These are phyloP conservation scores for Myotis vivesi DNA, from an alignment of 2,797 vertebrate genomes.

Conservation along the genomic window DNA sequence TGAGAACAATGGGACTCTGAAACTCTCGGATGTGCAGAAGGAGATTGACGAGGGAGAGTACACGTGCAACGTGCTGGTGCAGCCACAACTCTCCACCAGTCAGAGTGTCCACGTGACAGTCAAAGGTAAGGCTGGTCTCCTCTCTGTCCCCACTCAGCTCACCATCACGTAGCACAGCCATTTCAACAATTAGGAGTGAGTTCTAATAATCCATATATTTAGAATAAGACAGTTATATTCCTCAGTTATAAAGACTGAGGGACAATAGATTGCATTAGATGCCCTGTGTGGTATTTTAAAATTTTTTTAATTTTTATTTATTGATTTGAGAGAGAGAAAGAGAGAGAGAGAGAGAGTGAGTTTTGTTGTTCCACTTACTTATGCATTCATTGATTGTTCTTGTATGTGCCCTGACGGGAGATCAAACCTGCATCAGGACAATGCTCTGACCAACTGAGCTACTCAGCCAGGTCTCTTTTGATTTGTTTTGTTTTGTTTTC, in stretches of 20 bases:
- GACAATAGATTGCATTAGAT: accelerated
- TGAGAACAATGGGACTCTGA: constrained; percentile 97
- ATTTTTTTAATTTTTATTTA: background rate
- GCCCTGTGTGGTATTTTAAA: background rate
- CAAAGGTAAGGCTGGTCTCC: constrained; percentile 87
- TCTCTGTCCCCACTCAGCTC: accelerated
- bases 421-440: background rate
- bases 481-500: too few relatives aligned
- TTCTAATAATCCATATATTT: background rate
- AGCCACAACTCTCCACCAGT: constrained; percentile 96
- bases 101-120: constrained; percentile 96
- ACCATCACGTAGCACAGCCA: accelerated
- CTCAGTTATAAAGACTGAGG: background rate
- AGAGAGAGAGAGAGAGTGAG: background rate
- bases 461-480: background rate
- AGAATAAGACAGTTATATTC: accelerated
- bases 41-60: constrained; percentile 96
- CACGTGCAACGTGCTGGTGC: constrained; percentile 96
- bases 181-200: accelerated
- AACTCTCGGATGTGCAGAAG: constrained; percentile 97
- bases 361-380: background rate
- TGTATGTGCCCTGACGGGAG: background rate
- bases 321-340: background rate
- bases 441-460: background rate
- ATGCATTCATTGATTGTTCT: background rate